phyloP scores from a whole-genome alignment of 2,888 invertebrate genomes.

The Idaea biselata region DNA sequence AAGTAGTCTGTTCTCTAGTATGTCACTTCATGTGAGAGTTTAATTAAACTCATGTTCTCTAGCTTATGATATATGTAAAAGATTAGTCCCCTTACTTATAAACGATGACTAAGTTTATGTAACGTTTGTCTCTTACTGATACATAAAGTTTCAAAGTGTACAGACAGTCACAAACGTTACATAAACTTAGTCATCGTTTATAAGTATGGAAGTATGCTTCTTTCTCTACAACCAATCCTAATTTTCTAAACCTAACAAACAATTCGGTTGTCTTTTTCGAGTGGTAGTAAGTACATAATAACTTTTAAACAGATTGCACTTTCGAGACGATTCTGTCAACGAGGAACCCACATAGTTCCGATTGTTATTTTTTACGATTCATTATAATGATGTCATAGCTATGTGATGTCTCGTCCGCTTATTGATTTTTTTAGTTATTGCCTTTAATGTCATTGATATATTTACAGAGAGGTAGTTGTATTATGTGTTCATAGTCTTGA shows the following conservation, averaged over 20 bases:
- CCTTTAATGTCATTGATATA: slow-evolving; percentile 21
- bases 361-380: slow-evolving; percentile 20
- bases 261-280: not conserved
- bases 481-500: not conserved
- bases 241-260: not conserved
- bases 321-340: slow-evolving; percentile 23
- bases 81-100: no score
- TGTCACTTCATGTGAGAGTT: not conserved
- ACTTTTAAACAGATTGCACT: not conserved
- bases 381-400: slow-evolving; percentile 25
- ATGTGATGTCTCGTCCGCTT: slow-evolving; percentile 15
- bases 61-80: not conserved
- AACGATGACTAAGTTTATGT: no score
- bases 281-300: not conserved
- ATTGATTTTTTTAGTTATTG: slow-evolving; percentile 25
- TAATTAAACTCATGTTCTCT: not conserved
- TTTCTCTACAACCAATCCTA: not conserved
- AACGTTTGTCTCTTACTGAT: no score
- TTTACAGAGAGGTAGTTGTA: slow-evolving; percentile 7
- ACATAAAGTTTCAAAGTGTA: no score
- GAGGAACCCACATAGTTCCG: slow-evolving; percentile 15
- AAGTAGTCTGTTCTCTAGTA: not conserved
- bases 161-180: no score
- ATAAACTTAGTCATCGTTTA: no score
- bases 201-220: not conserved